phyloP scores from a whole-genome alignment of 2,797 vertebrate species.

The Tokudaia tokunoshimensis region DNA sequence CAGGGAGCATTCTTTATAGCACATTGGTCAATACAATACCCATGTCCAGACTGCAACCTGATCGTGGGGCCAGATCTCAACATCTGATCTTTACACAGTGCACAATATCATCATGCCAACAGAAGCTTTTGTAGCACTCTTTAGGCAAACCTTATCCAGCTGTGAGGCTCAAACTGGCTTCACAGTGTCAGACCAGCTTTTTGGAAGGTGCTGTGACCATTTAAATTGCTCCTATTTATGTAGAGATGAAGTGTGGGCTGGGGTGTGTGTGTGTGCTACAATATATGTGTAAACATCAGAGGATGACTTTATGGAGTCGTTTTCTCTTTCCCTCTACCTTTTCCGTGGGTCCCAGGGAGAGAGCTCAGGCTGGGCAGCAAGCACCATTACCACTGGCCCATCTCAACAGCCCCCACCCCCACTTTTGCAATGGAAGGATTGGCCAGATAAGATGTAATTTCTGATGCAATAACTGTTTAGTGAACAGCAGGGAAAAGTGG shows the following conservation, averaged over 20 bases:
- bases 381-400: neutral
- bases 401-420: neutral
- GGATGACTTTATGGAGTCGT: neutral
- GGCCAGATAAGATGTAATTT: neutral
- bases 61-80: neutral
- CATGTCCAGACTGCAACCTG: neutral
- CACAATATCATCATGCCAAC: neutral
- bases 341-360: neutral
- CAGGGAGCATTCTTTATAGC: neutral
- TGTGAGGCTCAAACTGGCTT: neutral
- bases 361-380: neutral
- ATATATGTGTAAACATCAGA: neutral
- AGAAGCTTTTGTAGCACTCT: neutral
- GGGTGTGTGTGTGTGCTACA: neutral
- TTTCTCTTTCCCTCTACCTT: neutral
- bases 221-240: neutral
- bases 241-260: neutral
- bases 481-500: neutral
- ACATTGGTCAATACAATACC: neutral
- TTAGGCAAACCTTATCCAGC: neutral
- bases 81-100: neutral
- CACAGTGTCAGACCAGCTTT: neutral
- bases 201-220: neutral
- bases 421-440: constrained; percentile 28
- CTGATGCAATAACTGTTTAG: neutral